Evolutionary conservation across 2,888 invertebrate species (phyloP).

Genomic region (Andrena hattorfiana): DNA sequence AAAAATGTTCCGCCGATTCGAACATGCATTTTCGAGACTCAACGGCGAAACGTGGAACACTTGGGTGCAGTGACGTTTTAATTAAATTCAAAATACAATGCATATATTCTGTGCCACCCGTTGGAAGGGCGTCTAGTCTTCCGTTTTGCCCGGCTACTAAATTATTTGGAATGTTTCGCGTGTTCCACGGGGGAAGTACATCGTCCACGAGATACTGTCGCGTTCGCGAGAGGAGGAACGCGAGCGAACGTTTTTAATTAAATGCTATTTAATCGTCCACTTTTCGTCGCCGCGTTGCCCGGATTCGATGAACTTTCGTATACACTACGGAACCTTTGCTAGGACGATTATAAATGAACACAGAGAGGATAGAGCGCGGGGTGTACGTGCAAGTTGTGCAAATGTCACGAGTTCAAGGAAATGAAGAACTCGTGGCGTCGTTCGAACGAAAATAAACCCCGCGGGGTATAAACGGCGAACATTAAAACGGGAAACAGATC

Average conservation of each 20-base stretch:
- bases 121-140: neutral
- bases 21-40: neutral
- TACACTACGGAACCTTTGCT: neutral
- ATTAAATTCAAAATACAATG: slow-evolving; percentile 22
- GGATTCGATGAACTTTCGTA: slow-evolving; percentile 32
- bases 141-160: neutral
- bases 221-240: neutral
- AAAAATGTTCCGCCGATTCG: neutral
- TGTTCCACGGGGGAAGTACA: neutral
- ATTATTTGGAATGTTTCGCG: slow-evolving; percentile 14
- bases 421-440: neutral
- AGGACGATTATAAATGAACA: slow-evolving; percentile 28
- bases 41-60: neutral
- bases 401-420: slow-evolving; percentile 34
- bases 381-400: slow-evolving; percentile 21
- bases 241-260: slow-evolving; percentile 38
- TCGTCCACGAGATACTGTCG: neutral
- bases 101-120: neutral
- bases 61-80: neutral
- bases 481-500: neutral
- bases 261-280: slow-evolving; percentile 37
- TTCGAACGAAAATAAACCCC: neutral
- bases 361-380: neutral
- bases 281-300: slow-evolving; percentile 5
- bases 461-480: neutral